Percentiles rank a stretch among this genome's conserved stretches.
phyloP scores from a whole-genome alignment of 2,797 vertebrate species.

The Gallinago nigripennis region DNA sequence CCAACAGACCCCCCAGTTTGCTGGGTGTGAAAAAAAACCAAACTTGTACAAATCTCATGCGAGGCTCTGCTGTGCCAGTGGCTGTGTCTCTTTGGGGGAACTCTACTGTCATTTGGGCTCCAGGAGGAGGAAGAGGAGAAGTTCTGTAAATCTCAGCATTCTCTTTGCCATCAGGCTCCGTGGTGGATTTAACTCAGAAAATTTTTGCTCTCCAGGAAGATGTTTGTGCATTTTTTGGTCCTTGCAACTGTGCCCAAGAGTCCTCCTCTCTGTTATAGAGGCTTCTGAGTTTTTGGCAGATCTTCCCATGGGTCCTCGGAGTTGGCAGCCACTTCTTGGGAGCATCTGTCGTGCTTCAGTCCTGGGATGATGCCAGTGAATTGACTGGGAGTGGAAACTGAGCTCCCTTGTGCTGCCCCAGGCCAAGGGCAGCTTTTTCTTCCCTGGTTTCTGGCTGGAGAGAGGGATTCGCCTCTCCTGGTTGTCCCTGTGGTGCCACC shows the following conservation, averaged over 20 bases:
- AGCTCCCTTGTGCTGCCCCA: neutral
- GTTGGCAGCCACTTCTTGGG: neutral
- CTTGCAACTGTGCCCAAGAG: neutral
- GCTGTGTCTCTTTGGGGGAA: neutral
- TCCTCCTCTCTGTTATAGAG: neutral
- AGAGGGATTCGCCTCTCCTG: neutral
- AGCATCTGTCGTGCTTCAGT: neutral
- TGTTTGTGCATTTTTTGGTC: neutral
- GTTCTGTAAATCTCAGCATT: neutral
- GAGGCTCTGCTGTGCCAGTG: neutral
- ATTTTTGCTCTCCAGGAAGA: neutral
- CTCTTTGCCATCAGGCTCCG: neutral
- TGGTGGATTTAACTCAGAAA: neutral
- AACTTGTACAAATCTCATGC: neutral
- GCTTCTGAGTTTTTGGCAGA: neutral
- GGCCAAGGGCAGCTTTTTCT: neutral
- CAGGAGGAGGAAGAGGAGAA: neutral
- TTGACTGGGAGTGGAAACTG: neutral
- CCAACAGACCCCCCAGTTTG: neutral
- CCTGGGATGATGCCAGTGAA: neutral
- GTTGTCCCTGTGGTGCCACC: neutral
- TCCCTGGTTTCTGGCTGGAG: neutral
- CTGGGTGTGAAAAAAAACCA: neutral
- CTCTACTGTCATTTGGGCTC: neutral
- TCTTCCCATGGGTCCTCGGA: neutral